These are phyloP conservation scores for Aselliscus stoliczkanus DNA, from an alignment of 2,797 vertebrate species.

Conservation along the genomic window DNA sequence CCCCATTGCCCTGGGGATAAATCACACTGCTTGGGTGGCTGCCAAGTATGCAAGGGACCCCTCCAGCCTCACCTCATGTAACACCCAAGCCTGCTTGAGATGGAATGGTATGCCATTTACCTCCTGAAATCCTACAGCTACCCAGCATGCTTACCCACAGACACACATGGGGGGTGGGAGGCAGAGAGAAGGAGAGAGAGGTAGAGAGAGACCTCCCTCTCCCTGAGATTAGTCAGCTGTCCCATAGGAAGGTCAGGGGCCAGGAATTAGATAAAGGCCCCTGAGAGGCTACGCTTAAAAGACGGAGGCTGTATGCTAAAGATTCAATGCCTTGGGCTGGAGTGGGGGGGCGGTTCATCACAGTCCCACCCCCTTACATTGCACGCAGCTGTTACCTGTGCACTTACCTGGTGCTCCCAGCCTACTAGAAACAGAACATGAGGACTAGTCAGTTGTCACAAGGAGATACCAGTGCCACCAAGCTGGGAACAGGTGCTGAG, in stretches of 20 bases:
- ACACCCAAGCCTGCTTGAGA: not conserved
- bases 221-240: not conserved
- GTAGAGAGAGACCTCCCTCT: not conserved
- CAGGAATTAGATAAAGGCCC: not conserved
- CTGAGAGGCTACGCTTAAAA: not conserved
- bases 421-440: not conserved
- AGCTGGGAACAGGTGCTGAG: too few species aligned
- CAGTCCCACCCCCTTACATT: rapidly evolving
- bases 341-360: rapidly evolving
- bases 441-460: not conserved
- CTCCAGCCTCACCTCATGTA: not conserved
- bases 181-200: too few species aligned
- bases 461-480: not conserved
- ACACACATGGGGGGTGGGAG: too few species aligned
- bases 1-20: too few species aligned
- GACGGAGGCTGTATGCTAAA: not conserved
- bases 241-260: not conserved
- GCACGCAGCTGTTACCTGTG: rapidly evolving
- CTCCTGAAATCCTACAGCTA: not conserved
- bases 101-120: not conserved
- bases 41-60: not conserved
- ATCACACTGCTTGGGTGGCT: not conserved
- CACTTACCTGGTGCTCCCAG: rapidly evolving
- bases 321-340: not conserved
- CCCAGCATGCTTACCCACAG: too few species aligned